These are phyloP conservation scores for Apotomis turbidana DNA, from an alignment of 2,888 invertebrate genomes.

Conservation along the genomic window DNA sequence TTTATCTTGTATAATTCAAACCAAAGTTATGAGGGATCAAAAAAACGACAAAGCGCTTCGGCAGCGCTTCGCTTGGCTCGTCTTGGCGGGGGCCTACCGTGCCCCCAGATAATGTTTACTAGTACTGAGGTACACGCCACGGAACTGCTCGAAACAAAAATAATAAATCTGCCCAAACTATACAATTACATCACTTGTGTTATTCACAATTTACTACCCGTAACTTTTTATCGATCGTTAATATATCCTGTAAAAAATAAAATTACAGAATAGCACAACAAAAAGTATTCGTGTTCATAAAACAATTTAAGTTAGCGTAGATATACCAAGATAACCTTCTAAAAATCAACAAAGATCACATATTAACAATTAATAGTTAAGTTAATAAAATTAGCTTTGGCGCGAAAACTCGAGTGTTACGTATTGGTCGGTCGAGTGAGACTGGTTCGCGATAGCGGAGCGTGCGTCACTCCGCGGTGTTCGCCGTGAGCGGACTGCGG, in stretches of 20 bases:
- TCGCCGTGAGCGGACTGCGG: conserved; percentile 62
- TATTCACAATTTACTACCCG: not conserved
- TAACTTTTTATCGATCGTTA: not conserved
- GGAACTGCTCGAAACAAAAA: conserved; percentile 2
- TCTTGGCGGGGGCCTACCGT: no score
- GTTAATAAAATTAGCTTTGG: conserved; percentile 46
- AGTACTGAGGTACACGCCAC: not conserved
- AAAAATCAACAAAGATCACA: no score
- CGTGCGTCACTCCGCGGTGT: conserved; percentile 67
- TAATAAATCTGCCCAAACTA: not conserved
- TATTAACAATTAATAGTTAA: conserved; percentile 48
- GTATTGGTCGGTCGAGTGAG: conserved; percentile 22
- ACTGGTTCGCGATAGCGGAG: conserved; percentile 46
- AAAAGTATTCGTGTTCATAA: not conserved
- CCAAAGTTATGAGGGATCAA: no score
- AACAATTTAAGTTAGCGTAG: not conserved
- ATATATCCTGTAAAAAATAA: not conserved
- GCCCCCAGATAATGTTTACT: no score
- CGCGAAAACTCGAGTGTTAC: conserved; percentile 54
- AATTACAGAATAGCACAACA: not conserved
- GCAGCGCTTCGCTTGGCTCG: no score
- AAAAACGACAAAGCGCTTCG: no score
- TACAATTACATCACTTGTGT: conserved; percentile 2
- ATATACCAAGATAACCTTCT: not conserved
- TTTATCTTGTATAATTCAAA: no score